A percentile compares a stretch with the other conserved stretches of the same genome.
These are phyloP conservation scores for Tryphoninae sp. DNA, from an alignment of 2,888 invertebrate genomes.

Conservation along the genomic window DNA sequence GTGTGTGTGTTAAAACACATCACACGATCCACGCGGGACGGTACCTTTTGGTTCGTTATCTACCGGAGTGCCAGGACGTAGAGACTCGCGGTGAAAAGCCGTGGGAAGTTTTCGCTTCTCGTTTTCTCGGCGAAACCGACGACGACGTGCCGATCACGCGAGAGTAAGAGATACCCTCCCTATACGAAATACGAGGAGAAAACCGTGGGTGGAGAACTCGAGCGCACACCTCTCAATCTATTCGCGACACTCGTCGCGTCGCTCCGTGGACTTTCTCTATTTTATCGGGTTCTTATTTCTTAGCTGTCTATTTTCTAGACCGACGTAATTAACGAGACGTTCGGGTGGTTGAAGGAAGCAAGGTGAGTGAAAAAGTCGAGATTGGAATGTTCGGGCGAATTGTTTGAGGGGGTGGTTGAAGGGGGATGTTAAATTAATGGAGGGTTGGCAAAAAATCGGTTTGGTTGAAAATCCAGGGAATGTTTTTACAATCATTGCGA, in stretches of 20 bases:
- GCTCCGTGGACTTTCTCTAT: constrained; percentile 31
- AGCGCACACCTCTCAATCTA: constrained; percentile 36
- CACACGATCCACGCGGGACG: constrained; percentile 50
- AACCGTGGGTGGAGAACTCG: constrained; percentile 55
- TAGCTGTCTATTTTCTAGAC: background rate
- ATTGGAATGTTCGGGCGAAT: background rate
- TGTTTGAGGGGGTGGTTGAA: too few species aligned
- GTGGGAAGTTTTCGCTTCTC: constrained; percentile 58
- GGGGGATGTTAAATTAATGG: too few species aligned
- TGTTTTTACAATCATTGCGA: too few species aligned
- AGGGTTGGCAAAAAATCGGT: too few species aligned
- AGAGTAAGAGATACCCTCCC: background rate
- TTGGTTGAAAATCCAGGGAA: too few species aligned
- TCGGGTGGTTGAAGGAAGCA: background rate
- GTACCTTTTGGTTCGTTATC: constrained; percentile 53
- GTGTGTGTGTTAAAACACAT: constrained; percentile 30
- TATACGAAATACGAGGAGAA: constrained; percentile 4
- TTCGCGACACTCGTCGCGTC: constrained; percentile 29
- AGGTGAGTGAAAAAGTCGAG: background rate
- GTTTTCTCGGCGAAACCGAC: constrained; percentile 35
- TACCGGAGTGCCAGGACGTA: constrained; percentile 15
- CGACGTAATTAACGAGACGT: background rate
- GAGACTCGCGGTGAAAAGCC: constrained; percentile 46
- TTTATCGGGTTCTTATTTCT: background rate
- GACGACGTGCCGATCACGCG: constrained; percentile 12